phyloP scores from a whole-genome alignment of 2,113 vertebrate genomes.

The human region GRCh38 chr5:52178501-52179000 shows the following conservation, averaged over 20 bases:
- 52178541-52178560: no score
- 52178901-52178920: neutral
- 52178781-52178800: neutral
- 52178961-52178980: neutral
- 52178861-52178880: neutral
- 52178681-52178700: neutral
- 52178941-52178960: neutral
- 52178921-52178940: neutral
- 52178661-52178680: fast-evolving
- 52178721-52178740: neutral
- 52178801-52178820: neutral
- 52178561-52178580: no score
- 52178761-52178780: no score
- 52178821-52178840: neutral
- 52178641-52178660: no score
- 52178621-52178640: no score
- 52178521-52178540: no score
- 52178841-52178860: neutral
- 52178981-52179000: neutral
- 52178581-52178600: no score
- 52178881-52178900: neutral
- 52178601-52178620: no score
- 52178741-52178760: neutral
- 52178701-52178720: neutral
- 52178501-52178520: no score